phyloP scores from a whole-genome alignment of 2,888 invertebrate species.

The Minunthozetes semirufus region DNA sequence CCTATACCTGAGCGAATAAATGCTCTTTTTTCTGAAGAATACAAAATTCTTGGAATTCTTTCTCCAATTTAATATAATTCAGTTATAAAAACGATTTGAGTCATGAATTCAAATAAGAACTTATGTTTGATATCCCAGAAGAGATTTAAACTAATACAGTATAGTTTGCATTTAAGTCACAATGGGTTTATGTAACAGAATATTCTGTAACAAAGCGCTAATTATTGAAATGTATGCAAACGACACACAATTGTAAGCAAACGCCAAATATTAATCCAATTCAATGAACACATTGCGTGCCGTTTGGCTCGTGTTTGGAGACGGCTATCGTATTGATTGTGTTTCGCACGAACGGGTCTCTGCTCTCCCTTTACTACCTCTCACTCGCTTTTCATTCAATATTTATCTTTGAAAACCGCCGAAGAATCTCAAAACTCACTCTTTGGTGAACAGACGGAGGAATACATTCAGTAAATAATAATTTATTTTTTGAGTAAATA shows the following conservation, averaged over 20 bases:
- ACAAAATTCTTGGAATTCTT: no score
- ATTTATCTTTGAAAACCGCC: background rate
- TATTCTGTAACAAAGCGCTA: background rate
- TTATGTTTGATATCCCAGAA: background rate
- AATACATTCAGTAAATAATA: background rate
- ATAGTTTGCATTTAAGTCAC: background rate
- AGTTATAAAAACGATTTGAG: no score
- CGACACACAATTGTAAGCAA: background rate
- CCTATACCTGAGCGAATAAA: no score
- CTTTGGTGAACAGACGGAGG: background rate
- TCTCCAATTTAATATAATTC: no score
- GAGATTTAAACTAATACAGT: background rate
- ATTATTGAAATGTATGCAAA: conserved; percentile 17
- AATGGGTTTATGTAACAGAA: no score
- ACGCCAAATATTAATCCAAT: conserved; percentile 1
- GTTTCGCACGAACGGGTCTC: background rate
- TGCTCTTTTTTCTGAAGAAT: no score
- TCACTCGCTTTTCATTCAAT: background rate
- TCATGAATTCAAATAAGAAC: background rate
- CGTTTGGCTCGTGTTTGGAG: conserved; percentile 2
- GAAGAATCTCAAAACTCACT: background rate
- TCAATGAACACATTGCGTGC: conserved; percentile 11
- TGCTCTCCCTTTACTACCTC: background rate
- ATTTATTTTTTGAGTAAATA: background rate
- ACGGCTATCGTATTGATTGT: background rate